Conservation (phyloP, 1,140 invertebrate genomes). For the Phocides pigmalion region DNA sequence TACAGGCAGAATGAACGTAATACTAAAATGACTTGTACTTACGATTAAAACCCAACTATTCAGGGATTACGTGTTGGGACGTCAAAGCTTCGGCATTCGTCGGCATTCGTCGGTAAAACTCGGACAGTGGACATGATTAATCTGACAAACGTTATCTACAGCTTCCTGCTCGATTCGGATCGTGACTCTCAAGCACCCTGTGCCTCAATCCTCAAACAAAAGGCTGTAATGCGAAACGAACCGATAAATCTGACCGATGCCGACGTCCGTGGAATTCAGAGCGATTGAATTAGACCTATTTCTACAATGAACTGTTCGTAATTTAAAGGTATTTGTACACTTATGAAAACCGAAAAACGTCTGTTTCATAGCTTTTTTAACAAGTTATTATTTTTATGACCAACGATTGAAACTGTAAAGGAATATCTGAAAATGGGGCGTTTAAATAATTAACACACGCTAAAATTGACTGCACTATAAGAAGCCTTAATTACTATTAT, state of each 20-base stretch:
- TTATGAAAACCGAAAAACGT: neutral
- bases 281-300: conserved; percentile 30
- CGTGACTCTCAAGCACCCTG: conserved; percentile 45
- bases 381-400: no score
- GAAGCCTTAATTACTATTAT: no score
- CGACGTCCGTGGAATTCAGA: conserved; percentile 39
- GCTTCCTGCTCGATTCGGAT: conserved; percentile 45
- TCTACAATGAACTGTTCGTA: conserved; percentile 23
- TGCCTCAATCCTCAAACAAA: conserved; percentile 50
- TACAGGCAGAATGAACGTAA: no score
- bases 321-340: conserved; percentile 14
- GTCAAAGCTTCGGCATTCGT: neutral
- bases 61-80: neutral
- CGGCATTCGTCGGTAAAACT: conserved; percentile 12
- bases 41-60: neutral
- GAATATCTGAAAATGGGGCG: no score
- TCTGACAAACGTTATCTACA: conserved; percentile 43
- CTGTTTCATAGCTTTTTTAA: no score
- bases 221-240: conserved; percentile 45
- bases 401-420: no score
- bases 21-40: no score
- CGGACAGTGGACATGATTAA: conserved; percentile 43
- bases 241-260: conserved; percentile 42
- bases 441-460: no score
- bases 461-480: no score